Conservation (phyloP, 2,113 vertebrate species). For the Phylloscopus trochilus region DNA sequence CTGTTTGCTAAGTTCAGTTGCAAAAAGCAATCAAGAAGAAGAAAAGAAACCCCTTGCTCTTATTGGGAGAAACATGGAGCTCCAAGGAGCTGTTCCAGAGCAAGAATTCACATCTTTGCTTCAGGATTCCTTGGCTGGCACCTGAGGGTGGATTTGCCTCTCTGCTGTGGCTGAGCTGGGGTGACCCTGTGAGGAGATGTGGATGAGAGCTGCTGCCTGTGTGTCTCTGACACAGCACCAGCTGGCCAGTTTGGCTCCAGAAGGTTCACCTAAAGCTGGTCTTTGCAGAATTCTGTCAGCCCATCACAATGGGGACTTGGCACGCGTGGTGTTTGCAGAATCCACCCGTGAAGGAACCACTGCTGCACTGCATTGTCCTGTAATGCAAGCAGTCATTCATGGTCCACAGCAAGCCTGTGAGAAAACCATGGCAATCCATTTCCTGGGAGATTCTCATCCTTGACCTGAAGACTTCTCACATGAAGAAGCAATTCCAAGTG, state of each 20-base stretch:
- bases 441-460: neutral
- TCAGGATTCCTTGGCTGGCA: neutral
- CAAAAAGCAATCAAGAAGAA: conserved; percentile 78
- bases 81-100: conserved; percentile 37
- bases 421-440: neutral
- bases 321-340: neutral
- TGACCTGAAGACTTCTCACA: neutral
- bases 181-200: no score
- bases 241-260: neutral
- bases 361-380: neutral
- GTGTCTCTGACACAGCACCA: neutral
- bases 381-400: neutral
- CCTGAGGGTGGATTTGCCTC: neutral
- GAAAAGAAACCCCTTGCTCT: conserved; percentile 64
- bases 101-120: neutral
- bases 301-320: neutral
- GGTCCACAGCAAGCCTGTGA: neutral
- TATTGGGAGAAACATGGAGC: conserved; percentile 38
- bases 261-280: neutral
- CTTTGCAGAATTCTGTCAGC: neutral
- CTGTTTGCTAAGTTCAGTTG: conserved; percentile 85
- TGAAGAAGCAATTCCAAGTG: neutral
- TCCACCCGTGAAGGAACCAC: neutral
- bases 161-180: neutral
- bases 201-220: neutral